phyloP scores from a whole-genome alignment of 2,888 invertebrate genomes.

The Ichneumoninae sp. region DNA sequence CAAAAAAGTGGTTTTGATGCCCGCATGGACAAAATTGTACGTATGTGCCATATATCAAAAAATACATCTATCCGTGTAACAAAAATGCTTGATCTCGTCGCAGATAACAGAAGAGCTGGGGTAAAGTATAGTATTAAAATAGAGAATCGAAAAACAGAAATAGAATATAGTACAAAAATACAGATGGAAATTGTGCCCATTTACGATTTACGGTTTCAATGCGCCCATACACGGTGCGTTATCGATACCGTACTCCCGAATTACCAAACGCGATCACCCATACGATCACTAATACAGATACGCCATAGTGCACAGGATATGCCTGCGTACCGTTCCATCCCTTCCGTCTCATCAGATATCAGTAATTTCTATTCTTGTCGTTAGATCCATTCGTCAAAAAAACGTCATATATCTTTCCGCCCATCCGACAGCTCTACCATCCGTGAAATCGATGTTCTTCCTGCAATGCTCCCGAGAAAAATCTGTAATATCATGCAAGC shows the following conservation, averaged over 20 bases:
- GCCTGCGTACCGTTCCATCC: conserved; percentile 27
- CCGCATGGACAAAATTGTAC: neutral
- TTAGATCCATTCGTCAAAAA: conserved; percentile 36
- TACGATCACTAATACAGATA: conserved; percentile 21
- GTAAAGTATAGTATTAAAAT: conserved; percentile 11
- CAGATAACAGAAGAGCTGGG: neutral
- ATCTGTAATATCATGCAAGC: neutral
- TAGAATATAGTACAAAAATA: too few relatives aligned
- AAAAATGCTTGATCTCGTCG: neutral
- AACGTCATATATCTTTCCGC: conserved; percentile 20
- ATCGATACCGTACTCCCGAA: conserved; percentile 57
- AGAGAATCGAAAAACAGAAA: too few relatives aligned
- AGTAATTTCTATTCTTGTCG: conserved; percentile 7
- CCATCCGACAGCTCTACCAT: conserved; percentile 35
- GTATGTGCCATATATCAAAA: neutral
- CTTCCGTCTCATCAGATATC: conserved; percentile 52
- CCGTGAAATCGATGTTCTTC: conserved; percentile 45
- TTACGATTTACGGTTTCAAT: conserved; percentile 58
- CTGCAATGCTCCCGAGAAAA: conserved; percentile 1
- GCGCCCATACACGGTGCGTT: conserved; percentile 47
- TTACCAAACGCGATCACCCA: conserved; percentile 55
- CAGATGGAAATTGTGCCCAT: conserved; percentile 56
- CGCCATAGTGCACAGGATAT: conserved; percentile 36
- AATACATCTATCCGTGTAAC: neutral
- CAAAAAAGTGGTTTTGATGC: neutral